Evolutionary conservation across 2,797 vertebrate genomes (phyloP).

Genomic region (Myotis findleyi): DNA sequence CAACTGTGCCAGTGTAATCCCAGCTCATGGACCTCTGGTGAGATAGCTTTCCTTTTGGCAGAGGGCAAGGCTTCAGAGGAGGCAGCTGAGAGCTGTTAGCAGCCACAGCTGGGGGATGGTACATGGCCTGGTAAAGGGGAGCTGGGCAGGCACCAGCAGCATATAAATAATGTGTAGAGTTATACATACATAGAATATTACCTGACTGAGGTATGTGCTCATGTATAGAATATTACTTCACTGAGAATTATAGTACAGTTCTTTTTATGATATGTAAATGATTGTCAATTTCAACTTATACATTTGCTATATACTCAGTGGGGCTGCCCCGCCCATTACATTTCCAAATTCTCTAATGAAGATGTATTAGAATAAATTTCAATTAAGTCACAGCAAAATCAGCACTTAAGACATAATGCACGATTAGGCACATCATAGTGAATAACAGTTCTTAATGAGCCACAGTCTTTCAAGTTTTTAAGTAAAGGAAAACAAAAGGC

Average conservation of each 20-base stretch:
- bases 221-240: background rate
- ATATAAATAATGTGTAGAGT: background rate
- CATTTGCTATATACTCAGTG: background rate
- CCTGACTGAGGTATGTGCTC: background rate
- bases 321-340: background rate
- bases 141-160: background rate
- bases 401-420: background rate
- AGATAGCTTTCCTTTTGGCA: background rate
- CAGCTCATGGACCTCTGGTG: background rate
- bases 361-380: conserved; percentile 41
- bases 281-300: background rate
- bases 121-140: background rate
- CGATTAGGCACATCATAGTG: background rate
- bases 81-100: background rate
- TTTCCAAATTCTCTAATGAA: conserved; percentile 33
- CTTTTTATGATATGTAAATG: background rate
- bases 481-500: background rate
- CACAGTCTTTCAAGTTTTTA: background rate
- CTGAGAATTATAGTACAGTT: background rate
- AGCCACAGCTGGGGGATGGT: background rate
- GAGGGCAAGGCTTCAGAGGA: background rate
- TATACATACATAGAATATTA: background rate
- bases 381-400: conserved; percentile 33
- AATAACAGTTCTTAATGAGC: conserved; percentile 34
- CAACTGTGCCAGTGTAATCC: background rate